A percentile compares a stretch with the other conserved stretches of the same genome.
phyloP scores from a whole-genome alignment of 2,113 vertebrate genomes.

The Semicossyphus pulcher region DNA sequence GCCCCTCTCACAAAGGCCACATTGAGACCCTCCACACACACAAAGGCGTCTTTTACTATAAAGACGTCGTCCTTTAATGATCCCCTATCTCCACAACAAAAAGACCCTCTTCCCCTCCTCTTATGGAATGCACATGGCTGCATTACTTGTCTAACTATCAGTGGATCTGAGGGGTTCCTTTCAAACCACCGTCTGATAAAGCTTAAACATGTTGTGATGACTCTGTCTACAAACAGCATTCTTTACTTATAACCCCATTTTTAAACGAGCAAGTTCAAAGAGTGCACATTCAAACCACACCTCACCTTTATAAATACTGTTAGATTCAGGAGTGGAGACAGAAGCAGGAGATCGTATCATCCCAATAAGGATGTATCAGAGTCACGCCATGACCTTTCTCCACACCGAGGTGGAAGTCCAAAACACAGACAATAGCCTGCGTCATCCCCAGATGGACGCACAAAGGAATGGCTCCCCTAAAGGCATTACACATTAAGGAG shows the following conservation, averaged over 20 bases:
- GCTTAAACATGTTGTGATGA: constrained; percentile 18
- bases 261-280: neutral
- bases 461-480: constrained; percentile 60
- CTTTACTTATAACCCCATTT: neutral
- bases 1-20: constrained; percentile 75
- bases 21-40: constrained; percentile 73
- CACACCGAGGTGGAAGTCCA: constrained; percentile 60
- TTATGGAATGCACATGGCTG: constrained; percentile 68
- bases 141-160: constrained; percentile 59
- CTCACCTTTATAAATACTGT: neutral
- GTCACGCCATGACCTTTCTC: constrained; percentile 56
- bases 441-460: constrained; percentile 57
- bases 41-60: constrained; percentile 78
- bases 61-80: constrained; percentile 68
- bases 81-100: constrained; percentile 76
- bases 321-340: neutral
- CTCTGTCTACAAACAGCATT: neutral
- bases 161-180: constrained; percentile 53
- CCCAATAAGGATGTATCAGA: constrained; percentile 40
- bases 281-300: neutral
- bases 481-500: constrained; percentile 40
- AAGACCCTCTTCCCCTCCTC: constrained; percentile 70
- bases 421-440: constrained; percentile 61
- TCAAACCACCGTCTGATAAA: constrained; percentile 54
- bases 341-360: constrained; percentile 24